Evolutionary conservation across 2,888 invertebrate species (phyloP).

Genomic region (Caenorhabditis sp.): DNA sequence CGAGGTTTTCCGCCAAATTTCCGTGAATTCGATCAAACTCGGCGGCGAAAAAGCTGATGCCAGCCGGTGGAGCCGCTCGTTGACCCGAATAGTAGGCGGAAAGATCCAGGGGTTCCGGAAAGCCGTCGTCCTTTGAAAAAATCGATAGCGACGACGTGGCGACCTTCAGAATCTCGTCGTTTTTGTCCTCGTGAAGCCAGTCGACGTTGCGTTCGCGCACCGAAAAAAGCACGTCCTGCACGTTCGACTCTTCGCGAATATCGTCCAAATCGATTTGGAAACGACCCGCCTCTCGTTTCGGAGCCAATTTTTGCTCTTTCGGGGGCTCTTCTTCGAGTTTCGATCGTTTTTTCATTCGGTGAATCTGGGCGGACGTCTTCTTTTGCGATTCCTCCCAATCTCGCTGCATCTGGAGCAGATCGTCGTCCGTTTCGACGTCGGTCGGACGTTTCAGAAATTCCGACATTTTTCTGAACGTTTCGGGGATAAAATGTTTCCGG

Average conservation of each 20-base stretch:
- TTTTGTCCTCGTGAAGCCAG: slow-evolving; percentile 16
- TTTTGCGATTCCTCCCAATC: slow-evolving; percentile 44
- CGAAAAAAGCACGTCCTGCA: slow-evolving; percentile 25
- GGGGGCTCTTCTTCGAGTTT: slow-evolving; percentile 7
- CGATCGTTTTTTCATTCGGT: slow-evolving; percentile 36
- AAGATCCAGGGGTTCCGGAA: slow-evolving; percentile 73
- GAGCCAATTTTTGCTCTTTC: not conserved
- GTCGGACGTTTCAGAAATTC: slow-evolving; percentile 60
- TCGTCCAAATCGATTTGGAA: slow-evolving; percentile 60
- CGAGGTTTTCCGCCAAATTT: slow-evolving; percentile 48
- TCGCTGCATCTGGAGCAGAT: slow-evolving; percentile 60
- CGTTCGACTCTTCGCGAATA: slow-evolving; percentile 32
- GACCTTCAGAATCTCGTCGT: slow-evolving; percentile 7
- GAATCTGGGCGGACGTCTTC: slow-evolving; percentile 33
- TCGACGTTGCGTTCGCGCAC: slow-evolving; percentile 48
- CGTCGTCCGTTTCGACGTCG: slow-evolving; percentile 63
- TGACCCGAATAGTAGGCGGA: slow-evolving; percentile 54
- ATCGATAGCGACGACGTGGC: slow-evolving; percentile 9
- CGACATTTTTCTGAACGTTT: slow-evolving; percentile 18
- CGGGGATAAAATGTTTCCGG: too few relatives aligned
- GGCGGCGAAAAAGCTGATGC: slow-evolving; percentile 72
- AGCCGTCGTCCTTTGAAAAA: slow-evolving; percentile 72
- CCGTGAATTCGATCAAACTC: slow-evolving; percentile 73
- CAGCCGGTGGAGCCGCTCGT: slow-evolving; percentile 30
- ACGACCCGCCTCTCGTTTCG: slow-evolving; percentile 46